Evolutionary conservation across 2,113 vertebrate genomes (phyloP).

Genomic region (Ranitomeya variabilis): DNA sequence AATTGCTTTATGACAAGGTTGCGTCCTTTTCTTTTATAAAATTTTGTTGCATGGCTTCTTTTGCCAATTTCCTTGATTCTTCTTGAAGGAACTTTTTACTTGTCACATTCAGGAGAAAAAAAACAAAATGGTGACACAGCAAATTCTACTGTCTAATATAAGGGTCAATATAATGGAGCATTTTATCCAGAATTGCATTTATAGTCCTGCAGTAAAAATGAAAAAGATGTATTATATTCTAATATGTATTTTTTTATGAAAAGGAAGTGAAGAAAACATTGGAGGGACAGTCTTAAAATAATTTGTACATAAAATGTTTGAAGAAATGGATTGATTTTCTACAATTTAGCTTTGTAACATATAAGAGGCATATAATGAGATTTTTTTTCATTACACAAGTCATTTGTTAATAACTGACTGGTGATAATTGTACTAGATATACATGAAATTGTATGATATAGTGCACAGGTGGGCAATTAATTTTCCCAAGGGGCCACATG

Average conservation of each 20-base stretch:
- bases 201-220: not conserved
- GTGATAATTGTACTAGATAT: not conserved
- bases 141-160: constrained; percentile 16
- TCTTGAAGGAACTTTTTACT: constrained; percentile 48
- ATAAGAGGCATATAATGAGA: not conserved
- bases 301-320: not conserved
- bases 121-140: constrained; percentile 13
- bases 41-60: constrained; percentile 58
- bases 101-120: constrained; percentile 9
- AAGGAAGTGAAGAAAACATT: not conserved
- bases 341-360: not conserved
- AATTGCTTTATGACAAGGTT: constrained; percentile 79
- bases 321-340: not conserved
- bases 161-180: not conserved
- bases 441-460: too few relatives aligned
- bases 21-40: constrained; percentile 78
- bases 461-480: too few relatives aligned
- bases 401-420: not conserved
- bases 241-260: constrained; percentile 4
- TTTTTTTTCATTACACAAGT: not conserved
- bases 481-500: too few relatives aligned
- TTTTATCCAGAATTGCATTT: constrained; percentile 1
- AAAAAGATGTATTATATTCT: constrained; percentile 20
- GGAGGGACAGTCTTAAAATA: not conserved
- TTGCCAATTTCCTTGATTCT: constrained; percentile 32